phyloP scores from a whole-genome alignment of 2,888 invertebrate genomes.

The Furcula furcula region DNA sequence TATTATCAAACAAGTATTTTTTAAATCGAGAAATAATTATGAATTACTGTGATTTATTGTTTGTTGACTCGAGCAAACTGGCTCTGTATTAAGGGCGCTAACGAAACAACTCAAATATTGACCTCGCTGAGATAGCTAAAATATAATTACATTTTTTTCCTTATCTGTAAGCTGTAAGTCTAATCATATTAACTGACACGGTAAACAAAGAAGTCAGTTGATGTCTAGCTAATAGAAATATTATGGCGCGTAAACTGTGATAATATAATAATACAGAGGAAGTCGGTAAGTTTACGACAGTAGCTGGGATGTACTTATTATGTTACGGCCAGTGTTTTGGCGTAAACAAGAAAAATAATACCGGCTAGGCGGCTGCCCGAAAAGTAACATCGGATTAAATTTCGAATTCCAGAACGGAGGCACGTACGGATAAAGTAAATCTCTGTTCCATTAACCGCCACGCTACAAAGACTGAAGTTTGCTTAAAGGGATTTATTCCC shows the following conservation, averaged over 20 bases:
- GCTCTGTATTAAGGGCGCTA: too few relatives aligned
- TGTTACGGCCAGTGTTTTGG: slow-evolving; percentile 21
- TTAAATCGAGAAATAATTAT: too few relatives aligned
- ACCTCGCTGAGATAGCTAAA: too few relatives aligned
- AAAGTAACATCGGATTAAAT: slow-evolving; percentile 21
- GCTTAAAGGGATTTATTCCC: slow-evolving; percentile 30
- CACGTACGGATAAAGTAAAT: slow-evolving; percentile 32
- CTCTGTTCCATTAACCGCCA: slow-evolving; percentile 34
- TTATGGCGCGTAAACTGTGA: slow-evolving; percentile 26
- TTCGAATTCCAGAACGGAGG: slow-evolving; percentile 25
- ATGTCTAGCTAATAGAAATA: slow-evolving; percentile 33
- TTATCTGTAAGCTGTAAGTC: slow-evolving; percentile 6
- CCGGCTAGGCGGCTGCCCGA: slow-evolving; percentile 6
- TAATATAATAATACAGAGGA: slow-evolving; percentile 32
- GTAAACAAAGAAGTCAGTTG: slow-evolving; percentile 26
- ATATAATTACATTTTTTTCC: not conserved
- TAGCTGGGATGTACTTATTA: slow-evolving; percentile 22
- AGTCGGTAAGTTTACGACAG: slow-evolving; percentile 36
- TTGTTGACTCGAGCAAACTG: too few relatives aligned
- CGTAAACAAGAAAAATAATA: slow-evolving; percentile 25
- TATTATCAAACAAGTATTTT: too few relatives aligned
- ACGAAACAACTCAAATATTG: too few relatives aligned
- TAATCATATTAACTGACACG: slow-evolving; percentile 22
- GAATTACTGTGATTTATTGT: too few relatives aligned
- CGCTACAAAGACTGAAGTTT: slow-evolving; percentile 28